Conservation (phyloP, 2,113 vertebrate genomes). For the Strigops habroptila region DNA sequence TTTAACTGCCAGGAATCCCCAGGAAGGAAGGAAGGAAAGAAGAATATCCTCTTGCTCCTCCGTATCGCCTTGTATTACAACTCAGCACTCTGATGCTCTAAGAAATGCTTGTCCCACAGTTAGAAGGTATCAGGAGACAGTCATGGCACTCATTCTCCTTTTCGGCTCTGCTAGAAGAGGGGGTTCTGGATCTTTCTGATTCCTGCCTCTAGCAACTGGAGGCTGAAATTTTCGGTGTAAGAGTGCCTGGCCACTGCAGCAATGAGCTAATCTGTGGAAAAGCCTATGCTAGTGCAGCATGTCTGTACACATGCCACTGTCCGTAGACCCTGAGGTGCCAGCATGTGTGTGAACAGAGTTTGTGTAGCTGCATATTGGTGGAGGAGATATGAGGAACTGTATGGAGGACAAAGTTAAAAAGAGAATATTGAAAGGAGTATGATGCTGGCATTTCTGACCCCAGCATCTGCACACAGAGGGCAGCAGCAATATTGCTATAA, state of each 20-base stretch:
- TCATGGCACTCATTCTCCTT: not conserved
- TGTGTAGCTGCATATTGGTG: not conserved
- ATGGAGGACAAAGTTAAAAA: not conserved
- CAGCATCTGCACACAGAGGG: not conserved
- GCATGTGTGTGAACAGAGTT: not conserved
- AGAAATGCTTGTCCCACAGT: not conserved
- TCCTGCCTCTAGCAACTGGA: not conserved
- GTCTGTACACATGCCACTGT: accelerated
- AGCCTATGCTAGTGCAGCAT: not conserved
- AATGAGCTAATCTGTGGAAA: not conserved
- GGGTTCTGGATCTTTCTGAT: not conserved
- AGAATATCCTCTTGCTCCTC: constrained; percentile 23
- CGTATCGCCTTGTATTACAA: not conserved
- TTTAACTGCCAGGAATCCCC: constrained; percentile 12
- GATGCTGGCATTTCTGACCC: not conserved
- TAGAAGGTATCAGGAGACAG: not conserved
- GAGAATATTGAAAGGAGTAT: not conserved
- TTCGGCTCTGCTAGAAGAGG: not conserved
- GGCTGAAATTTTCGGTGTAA: not conserved
- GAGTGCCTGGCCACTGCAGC: not conserved
- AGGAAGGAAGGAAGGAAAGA: constrained; percentile 36
- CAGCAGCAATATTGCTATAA: not conserved
- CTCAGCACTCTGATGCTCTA: not conserved
- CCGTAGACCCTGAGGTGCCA: not conserved
- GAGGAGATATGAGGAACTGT: not conserved